phyloP scores from a whole-genome alignment of 2,797 vertebrate species.

The Acanthis flammea region DNA sequence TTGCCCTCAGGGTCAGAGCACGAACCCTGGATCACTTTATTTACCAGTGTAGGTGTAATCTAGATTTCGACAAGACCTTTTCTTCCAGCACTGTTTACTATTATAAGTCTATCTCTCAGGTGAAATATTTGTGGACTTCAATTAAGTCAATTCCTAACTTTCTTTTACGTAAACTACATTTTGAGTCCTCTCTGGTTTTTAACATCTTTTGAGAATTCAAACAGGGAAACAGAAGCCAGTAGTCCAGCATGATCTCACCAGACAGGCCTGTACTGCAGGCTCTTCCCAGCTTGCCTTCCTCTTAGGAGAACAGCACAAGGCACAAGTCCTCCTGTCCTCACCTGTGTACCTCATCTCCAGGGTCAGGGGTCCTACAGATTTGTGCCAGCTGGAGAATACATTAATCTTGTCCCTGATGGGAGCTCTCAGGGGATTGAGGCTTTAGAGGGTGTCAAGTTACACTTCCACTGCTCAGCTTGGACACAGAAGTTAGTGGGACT shows the following conservation, averaged over 20 bases:
- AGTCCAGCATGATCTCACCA: neutral
- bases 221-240: neutral
- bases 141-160: conserved; percentile 26
- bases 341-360: neutral
- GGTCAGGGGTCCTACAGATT: neutral
- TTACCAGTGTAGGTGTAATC: conserved; percentile 41
- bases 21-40: neutral
- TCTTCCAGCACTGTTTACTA: conserved; percentile 29
- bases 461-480: neutral
- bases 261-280: neutral
- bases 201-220: neutral
- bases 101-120: neutral
- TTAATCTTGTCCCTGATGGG: neutral
- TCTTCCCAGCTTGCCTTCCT: neutral
- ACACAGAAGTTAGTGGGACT: neutral
- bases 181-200: conserved; percentile 6
- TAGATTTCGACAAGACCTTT: neutral
- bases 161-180: conserved; percentile 32
- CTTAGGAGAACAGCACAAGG: neutral
- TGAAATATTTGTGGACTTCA: conserved; percentile 26
- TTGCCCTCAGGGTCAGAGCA: neutral
- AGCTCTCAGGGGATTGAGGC: neutral
- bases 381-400: neutral
- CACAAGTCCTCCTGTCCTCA: neutral
- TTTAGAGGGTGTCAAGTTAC: neutral